These are phyloP conservation scores for Meleagris gallopavo DNA, from an alignment of 2,113 vertebrate species.

Conservation along the genomic window DNA sequence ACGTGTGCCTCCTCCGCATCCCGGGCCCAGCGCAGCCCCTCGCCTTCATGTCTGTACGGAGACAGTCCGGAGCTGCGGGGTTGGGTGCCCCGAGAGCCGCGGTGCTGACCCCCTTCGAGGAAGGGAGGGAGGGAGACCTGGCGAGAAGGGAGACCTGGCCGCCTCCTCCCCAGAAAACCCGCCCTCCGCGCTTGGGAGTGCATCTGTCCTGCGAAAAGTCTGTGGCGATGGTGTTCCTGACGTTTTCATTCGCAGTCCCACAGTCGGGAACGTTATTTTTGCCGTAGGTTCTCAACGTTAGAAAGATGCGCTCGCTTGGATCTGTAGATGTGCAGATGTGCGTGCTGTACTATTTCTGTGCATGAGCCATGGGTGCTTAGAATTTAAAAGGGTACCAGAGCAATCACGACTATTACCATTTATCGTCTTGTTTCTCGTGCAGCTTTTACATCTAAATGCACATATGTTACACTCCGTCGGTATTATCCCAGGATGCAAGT, in stretches of 20 bases:
- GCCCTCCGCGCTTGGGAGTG: neutral
- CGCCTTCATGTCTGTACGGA: neutral
- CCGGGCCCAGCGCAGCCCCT: neutral
- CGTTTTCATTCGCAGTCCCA: neutral
- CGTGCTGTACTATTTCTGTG: constrained; percentile 2
- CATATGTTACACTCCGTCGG: neutral
- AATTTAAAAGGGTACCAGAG: constrained; percentile 9
- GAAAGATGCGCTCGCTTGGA: neutral
- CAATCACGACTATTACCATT: neutral
- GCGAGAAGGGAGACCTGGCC: neutral
- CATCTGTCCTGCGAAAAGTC: neutral
- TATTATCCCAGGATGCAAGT: neutral
- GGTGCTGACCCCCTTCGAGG: neutral
- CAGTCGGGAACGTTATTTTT: neutral
- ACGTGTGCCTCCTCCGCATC: neutral
- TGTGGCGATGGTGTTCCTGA: neutral
- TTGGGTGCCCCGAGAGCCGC: neutral
- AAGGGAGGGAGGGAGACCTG: neutral
- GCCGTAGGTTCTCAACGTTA: neutral
- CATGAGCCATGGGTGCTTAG: neutral
- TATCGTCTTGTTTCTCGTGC: neutral
- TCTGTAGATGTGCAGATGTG: constrained; percentile 7
- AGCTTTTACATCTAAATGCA: neutral
- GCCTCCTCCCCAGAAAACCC: neutral
- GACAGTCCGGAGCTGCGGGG: neutral